Percentiles rank a stretch among this genome's conserved stretches.
phyloP scores from a whole-genome alignment of 2,888 invertebrate genomes.

The Dilophus febrilis region DNA sequence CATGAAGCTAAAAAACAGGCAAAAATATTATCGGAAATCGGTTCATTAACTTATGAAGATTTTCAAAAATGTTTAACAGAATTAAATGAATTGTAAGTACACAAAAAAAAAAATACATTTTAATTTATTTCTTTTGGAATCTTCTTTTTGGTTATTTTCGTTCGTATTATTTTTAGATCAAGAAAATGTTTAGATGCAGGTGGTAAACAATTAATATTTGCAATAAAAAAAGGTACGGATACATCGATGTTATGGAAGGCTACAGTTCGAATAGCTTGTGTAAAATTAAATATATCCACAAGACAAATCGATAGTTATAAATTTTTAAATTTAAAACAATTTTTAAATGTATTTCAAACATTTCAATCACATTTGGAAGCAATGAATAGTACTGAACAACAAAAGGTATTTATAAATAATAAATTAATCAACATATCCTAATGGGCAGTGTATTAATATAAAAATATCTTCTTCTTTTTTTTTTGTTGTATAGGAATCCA shows the following conservation, averaged over 20 bases:
- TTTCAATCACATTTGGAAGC: constrained; percentile 32
- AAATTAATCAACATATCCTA: background rate
- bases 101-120: background rate
- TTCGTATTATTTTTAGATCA: constrained; percentile 28
- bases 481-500: too few relatives aligned
- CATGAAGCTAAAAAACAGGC: constrained; percentile 25
- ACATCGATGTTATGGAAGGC: constrained; percentile 49
- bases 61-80: constrained; percentile 38
- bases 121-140: background rate
- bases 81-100: constrained; percentile 42
- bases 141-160: background rate
- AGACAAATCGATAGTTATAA: constrained; percentile 39
- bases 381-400: constrained; percentile 21
- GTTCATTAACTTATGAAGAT: constrained; percentile 36
- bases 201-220: constrained; percentile 46
- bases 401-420: too few relatives aligned
- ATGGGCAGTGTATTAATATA: background rate
- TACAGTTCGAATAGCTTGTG: constrained; percentile 45
- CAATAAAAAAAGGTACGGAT: constrained; percentile 45
- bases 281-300: constrained; percentile 37
- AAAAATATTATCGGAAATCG: constrained; percentile 29
- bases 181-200: constrained; percentile 39
- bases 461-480: background rate
- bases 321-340: constrained; percentile 43
- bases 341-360: constrained; percentile 41